Evolutionary conservation across 2,888 invertebrate species (phyloP).

Genomic region (Anodontia alba): DNA sequence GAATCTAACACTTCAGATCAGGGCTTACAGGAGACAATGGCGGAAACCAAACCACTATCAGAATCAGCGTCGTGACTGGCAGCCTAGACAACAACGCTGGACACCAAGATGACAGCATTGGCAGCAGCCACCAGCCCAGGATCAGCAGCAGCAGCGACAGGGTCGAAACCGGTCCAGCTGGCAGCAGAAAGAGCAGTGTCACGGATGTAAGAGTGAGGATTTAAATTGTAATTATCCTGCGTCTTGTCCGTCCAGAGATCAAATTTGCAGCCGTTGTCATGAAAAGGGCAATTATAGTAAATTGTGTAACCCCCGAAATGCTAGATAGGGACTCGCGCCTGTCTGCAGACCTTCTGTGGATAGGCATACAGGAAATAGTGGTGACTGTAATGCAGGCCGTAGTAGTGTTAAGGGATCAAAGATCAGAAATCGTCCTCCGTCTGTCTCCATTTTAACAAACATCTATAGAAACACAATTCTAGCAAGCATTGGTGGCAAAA

Average conservation of each 20-base stretch:
- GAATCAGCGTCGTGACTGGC: too few species aligned
- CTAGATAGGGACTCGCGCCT: conserved; percentile 17
- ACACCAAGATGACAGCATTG: neutral
- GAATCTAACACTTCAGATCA: neutral
- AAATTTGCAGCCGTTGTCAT: neutral
- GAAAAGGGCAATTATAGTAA: neutral
- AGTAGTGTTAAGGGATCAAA: neutral
- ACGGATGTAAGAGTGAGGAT: neutral
- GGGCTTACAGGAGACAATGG: neutral
- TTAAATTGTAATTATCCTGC: neutral
- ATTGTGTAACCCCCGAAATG: neutral
- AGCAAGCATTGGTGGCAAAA: neutral
- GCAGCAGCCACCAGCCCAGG: neutral
- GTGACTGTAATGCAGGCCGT: neutral
- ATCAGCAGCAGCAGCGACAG: neutral
- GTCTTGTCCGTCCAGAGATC: neutral
- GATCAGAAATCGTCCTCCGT: neutral
- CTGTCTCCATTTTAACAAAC: neutral
- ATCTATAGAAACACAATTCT: neutral
- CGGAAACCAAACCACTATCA: neutral
- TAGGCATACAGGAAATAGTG: neutral
- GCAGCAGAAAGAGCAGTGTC: neutral
- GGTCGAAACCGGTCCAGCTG: neutral
- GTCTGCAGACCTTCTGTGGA: neutral
- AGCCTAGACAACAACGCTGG: too few species aligned